These are phyloP conservation scores for Hirudo medicinalis DNA, from an alignment of 1,140 invertebrate genomes.

Conservation along the genomic window DNA sequence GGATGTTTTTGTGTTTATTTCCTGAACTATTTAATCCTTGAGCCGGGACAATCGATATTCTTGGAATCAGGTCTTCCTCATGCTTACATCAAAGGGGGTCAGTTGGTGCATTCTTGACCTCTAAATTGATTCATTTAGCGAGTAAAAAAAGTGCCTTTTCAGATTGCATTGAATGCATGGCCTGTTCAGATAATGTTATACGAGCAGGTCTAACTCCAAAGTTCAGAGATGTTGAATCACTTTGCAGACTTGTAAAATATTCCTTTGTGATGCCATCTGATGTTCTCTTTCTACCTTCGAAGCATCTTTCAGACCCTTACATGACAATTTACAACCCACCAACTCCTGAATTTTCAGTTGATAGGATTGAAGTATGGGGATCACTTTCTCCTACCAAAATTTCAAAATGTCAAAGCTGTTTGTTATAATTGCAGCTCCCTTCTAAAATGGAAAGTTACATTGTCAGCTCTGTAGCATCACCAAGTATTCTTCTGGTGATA, in stretches of 20 bases:
- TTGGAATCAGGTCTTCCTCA: constrained; percentile 84
- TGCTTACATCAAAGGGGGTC: constrained; percentile 88
- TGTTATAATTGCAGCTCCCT: too few relatives aligned
- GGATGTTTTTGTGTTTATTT: constrained; percentile 90
- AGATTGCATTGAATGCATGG: constrained; percentile 99
- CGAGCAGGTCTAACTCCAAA: constrained; percentile 91
- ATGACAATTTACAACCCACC: constrained; percentile 65
- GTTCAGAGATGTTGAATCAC: constrained; percentile 75
- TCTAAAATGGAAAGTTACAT: too few relatives aligned
- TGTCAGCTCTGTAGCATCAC: too few relatives aligned
- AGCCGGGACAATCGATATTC: constrained; percentile 81
- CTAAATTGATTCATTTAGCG: not conserved
- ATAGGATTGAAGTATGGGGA: constrained; percentile 46
- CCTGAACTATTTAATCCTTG: constrained; percentile 69
- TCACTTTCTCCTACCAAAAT: too few relatives aligned
- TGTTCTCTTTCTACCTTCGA: constrained; percentile 53
- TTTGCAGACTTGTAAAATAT: constrained; percentile 71
- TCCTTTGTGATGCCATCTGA: constrained; percentile 49
- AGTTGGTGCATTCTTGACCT: constrained; percentile 22
- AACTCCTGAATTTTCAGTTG: constrained; percentile 75
- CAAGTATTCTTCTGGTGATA: too few relatives aligned
- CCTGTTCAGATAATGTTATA: constrained; percentile 93
- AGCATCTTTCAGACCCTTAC: constrained; percentile 49
- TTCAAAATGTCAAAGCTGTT: too few relatives aligned
- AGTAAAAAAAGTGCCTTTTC: too few relatives aligned